Base-by-base conservation (phyloP, 1,140 invertebrate species). In the Lordiphosa clarofinis region DNA sequence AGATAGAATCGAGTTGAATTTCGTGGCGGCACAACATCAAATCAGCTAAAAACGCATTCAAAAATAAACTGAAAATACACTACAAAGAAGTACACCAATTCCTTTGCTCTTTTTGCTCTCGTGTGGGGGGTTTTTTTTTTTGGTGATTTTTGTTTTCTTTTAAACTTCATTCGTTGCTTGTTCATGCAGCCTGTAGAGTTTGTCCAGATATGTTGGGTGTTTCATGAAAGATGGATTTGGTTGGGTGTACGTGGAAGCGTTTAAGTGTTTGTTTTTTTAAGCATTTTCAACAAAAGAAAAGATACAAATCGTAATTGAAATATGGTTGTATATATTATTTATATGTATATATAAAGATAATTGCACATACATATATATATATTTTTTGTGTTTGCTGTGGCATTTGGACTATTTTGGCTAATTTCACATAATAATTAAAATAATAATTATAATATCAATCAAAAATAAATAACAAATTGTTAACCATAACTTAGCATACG, bases 161-260 rank as follows among this genome's bases (percentile, higher is more conserved):
- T 46, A 81, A 71, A 63, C 78, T 59, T 81, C 76, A 61, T 69
- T 81, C 50, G 76, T 82, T 64, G 73, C 60, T 84, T 82, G 78
- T 55, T 82, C 78, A 82, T 82, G 78, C 78, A 82, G 68, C 72
- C 78, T 82, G 47, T 13, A 21, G 12, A 24, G 11, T 8, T 21
- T 13, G 9, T 46, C 43, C 43, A 46, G 24, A 19, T 31, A 12
- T 44, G 24, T 7, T 39, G 31, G 9, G 43, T 57, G 15, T 43
- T n/a, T 12, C 33, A n/a, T 48, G 31, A 50, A 39, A 46, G 52
- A 62, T 69, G 52, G 38, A 35, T 72, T 44, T 43, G 69, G 70
- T 78, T 19, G 19, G 65, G 39, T 52, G 65, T 75, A 61, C 56
- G 62, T 59, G 46, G 56, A 70, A 67, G 71, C 58, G 48, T 19